Evolutionary conservation across 2,113 vertebrate genomes (phyloP).

Genomic region (Phrynosoma blainvillii): DNA sequence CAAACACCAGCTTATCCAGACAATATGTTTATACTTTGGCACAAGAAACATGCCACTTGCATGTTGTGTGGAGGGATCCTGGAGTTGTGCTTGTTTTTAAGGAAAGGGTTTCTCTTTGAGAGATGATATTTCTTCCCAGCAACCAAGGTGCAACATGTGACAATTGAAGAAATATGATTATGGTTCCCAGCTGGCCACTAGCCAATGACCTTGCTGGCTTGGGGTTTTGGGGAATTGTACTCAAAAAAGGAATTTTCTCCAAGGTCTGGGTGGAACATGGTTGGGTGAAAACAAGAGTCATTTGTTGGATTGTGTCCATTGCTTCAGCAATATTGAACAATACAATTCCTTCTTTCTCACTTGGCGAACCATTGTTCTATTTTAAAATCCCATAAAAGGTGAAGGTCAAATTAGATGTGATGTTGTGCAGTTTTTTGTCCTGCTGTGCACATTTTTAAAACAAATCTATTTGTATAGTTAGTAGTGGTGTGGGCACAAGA

Average conservation of each 20-base stretch:
- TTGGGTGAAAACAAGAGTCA: no score
- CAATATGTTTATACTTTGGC: background rate
- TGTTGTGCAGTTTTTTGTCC: background rate
- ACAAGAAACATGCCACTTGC: background rate
- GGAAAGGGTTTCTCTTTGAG: background rate
- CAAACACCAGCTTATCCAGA: constrained; percentile 4
- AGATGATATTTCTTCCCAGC: background rate
- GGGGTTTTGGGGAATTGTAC: background rate
- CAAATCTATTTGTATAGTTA: no score
- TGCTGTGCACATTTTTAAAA: background rate
- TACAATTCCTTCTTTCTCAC: background rate
- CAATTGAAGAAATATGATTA: background rate
- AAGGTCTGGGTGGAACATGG: no score
- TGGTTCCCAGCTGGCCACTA: background rate
- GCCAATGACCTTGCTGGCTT: no score
- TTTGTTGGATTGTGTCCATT: background rate
- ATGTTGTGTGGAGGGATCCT: background rate
- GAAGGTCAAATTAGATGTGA: background rate
- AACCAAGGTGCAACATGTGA: background rate
- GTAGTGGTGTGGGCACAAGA: no score
- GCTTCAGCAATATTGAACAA: background rate
- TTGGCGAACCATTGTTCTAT: background rate
- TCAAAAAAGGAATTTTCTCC: background rate
- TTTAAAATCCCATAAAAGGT: background rate
- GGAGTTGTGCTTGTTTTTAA: background rate